A percentile compares a stretch with the other conserved stretches of the same genome.
These are phyloP conservation scores for Rhinophrynus dorsalis DNA, from an alignment of 2,797 vertebrate species.

Conservation along the genomic window DNA sequence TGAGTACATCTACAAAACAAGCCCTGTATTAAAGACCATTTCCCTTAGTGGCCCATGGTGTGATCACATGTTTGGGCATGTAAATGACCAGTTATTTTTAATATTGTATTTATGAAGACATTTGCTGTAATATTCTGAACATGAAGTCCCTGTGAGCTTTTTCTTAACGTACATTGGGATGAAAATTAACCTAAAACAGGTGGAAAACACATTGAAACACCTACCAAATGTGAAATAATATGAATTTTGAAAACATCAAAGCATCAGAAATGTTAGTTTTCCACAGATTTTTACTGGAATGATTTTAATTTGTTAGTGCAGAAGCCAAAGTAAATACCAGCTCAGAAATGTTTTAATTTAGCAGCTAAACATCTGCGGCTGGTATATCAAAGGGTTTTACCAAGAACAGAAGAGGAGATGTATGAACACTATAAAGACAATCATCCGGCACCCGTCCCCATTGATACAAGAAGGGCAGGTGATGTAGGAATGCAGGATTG, in stretches of 20 bases:
- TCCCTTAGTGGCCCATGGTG: too few relatives aligned
- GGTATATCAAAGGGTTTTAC: background rate
- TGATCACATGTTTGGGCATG: too few relatives aligned
- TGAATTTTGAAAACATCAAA: slow-evolving; percentile 17
- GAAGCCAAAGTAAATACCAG: slow-evolving; percentile 32
- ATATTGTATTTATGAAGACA: too few relatives aligned
- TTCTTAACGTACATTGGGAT: too few relatives aligned
- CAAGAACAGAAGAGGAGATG: background rate
- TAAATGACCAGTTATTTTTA: too few relatives aligned
- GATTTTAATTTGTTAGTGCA: slow-evolving; percentile 35
- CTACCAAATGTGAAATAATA: background rate
- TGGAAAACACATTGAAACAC: slow-evolving; percentile 1
- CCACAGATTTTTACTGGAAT: slow-evolving; percentile 18
- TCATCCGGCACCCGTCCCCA: background rate
- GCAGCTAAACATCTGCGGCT: slow-evolving; percentile 11
- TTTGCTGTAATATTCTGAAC: too few relatives aligned
- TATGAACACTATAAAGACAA: background rate
- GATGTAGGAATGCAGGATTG: too few relatives aligned
- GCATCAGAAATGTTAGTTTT: slow-evolving; percentile 14
- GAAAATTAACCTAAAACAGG: slow-evolving; percentile 17
- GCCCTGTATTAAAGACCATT: too few relatives aligned
- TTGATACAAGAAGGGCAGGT: too few relatives aligned
- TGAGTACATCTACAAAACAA: too few relatives aligned
- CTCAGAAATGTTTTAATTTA: slow-evolving; percentile 22
- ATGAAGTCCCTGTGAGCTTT: too few relatives aligned